A percentile compares a stretch with the other conserved stretches of the same genome.
Evolutionary conservation across 2,888 invertebrate genomes (phyloP).

Genomic region (Metopia argyrocephala): DNA sequence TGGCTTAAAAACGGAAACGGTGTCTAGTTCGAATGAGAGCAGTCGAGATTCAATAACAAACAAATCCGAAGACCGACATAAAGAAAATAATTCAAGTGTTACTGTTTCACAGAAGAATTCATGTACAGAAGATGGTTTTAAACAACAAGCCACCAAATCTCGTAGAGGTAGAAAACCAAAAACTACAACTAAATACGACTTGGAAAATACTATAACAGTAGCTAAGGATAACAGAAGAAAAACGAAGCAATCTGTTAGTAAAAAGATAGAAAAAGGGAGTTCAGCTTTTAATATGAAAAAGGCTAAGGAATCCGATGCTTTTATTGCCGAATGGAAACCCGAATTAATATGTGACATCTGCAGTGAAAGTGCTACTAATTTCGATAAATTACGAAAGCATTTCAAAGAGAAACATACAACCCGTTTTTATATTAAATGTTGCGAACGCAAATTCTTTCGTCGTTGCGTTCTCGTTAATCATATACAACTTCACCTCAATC

Average conservation of each 20-base stretch:
- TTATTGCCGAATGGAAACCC: constrained; percentile 56
- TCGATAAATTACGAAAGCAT: constrained; percentile 62
- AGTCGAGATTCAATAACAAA: neutral
- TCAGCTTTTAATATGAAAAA: constrained; percentile 45
- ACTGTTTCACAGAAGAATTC: too few species aligned
- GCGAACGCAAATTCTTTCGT: constrained; percentile 65
- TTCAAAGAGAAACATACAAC: constrained; percentile 64
- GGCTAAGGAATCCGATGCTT: constrained; percentile 48
- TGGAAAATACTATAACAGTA: neutral
- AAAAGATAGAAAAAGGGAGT: constrained; percentile 32
- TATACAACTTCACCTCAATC: constrained; percentile 66
- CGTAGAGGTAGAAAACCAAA: constrained; percentile 37
- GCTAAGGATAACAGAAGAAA: neutral
- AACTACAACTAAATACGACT: neutral
- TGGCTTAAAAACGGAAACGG: constrained; percentile 25
- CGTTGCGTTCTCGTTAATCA: constrained; percentile 68
- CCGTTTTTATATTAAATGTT: constrained; percentile 66
- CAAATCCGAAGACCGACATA: neutral
- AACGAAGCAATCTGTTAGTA: neutral
- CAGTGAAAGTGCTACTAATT: constrained; percentile 42
- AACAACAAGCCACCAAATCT: neutral
- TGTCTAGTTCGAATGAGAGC: constrained; percentile 1
- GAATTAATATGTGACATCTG: constrained; percentile 55
- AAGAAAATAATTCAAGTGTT: neutral
- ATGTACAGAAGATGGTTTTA: neutral